A percentile compares a stretch with the other conserved stretches of the same genome.
phyloP scores from a whole-genome alignment of 2,888 invertebrate genomes.

The Xylota segnis region DNA sequence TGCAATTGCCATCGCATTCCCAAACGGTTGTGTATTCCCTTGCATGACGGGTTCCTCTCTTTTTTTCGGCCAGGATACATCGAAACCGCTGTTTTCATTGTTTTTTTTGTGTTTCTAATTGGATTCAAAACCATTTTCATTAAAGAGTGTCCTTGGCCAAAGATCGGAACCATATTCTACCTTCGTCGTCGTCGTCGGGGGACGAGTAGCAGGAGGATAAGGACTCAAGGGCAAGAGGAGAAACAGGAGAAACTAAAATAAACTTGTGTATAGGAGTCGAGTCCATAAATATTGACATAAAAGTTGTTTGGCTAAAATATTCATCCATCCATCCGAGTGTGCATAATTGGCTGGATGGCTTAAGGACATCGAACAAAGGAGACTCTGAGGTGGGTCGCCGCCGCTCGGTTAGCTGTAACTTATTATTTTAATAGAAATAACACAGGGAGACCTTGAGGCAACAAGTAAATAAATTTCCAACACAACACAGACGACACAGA shows the following conservation, averaged over 20 bases:
- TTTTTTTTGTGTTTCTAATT: constrained; percentile 10
- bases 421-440: constrained; percentile 71
- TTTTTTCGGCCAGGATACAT: neutral
- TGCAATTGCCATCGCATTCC: constrained; percentile 10
- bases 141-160: constrained; percentile 16
- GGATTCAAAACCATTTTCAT: constrained; percentile 31
- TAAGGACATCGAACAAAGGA: constrained; percentile 31
- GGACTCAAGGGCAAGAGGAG: constrained; percentile 14
- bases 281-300: constrained; percentile 65
- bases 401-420: constrained; percentile 53
- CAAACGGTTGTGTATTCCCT: neutral
- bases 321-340: constrained; percentile 59
- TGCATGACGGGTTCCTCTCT: neutral
- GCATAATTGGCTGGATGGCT: constrained; percentile 56
- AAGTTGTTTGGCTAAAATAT: constrained; percentile 67
- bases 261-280: constrained; percentile 33
- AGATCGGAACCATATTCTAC: constrained; percentile 4
- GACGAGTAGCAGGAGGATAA: no score
- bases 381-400: constrained; percentile 32
- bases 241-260: constrained; percentile 38
- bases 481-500: constrained; percentile 2
- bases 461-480: constrained; percentile 62
- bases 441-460: constrained; percentile 50
- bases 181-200: no score
- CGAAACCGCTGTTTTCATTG: neutral